Conservation (phyloP, 1,140 invertebrate genomes). For the Notospermus geniculatus region DNA sequence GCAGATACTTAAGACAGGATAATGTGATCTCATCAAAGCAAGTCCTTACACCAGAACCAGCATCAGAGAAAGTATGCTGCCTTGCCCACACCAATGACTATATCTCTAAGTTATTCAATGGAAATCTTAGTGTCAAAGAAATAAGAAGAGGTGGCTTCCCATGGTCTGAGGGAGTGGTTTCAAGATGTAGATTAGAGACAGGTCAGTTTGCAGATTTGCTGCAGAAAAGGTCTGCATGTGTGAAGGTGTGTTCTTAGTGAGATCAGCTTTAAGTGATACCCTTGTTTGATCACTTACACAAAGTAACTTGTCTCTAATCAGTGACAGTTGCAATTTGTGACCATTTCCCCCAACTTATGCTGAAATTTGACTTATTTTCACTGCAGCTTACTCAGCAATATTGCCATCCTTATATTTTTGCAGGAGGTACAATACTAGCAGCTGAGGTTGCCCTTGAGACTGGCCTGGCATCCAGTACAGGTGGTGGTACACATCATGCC, state of each 20-base stretch:
- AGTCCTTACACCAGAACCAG: conserved; percentile 33
- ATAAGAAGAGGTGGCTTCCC: conserved; percentile 45
- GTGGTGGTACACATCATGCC: conserved; percentile 52
- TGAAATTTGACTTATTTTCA: no score
- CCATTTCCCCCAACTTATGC: no score
- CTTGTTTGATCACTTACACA: no score
- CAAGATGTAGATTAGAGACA: conserved; percentile 48
- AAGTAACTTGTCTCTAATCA: no score
- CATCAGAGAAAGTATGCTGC: conserved; percentile 25
- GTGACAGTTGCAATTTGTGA: no score
- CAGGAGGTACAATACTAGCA: conserved; percentile 48
- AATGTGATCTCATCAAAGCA: conserved; percentile 42
- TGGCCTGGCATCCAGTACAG: conserved; percentile 49
- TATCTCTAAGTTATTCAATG: conserved; percentile 46
- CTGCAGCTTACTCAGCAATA: no score
- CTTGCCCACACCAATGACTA: conserved; percentile 42
- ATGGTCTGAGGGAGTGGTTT: conserved; percentile 44
- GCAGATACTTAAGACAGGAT: conserved; percentile 32
- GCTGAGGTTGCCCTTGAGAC: conserved; percentile 34
- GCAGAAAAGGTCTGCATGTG: no score
- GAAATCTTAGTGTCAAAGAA: conserved; percentile 37
- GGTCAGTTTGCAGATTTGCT: conserved; percentile 29
- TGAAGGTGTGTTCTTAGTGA: no score
- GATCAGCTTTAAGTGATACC: no score
- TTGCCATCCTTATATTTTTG: no score